Percentiles rank a stretch among this genome's conserved stretches.
Conservation (phyloP, 1,140 invertebrate genomes). For the Philopotamus ludificatus region DNA sequence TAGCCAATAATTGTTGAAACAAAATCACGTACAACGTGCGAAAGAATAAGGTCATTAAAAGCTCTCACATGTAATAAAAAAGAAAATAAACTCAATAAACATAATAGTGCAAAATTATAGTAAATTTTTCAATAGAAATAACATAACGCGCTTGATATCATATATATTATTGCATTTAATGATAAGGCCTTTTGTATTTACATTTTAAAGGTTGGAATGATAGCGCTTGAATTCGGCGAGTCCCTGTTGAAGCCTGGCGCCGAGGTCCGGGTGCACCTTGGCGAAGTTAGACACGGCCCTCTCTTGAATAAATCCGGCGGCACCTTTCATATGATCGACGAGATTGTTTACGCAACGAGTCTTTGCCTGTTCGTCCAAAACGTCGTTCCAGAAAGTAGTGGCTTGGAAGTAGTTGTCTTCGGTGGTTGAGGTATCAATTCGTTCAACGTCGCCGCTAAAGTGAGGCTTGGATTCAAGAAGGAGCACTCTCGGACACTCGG, state of each 20-base stretch:
- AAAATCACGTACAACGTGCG: too few relatives aligned
- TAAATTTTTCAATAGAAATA: not conserved
- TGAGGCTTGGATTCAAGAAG: constrained; percentile 57
- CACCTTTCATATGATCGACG: constrained; percentile 71
- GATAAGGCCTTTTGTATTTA: not conserved
- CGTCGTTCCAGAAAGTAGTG: constrained; percentile 76
- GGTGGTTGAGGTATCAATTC: constrained; percentile 75
- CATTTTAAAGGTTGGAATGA: constrained; percentile 58
- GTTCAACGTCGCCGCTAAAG: constrained; percentile 63
- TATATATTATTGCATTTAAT: not conserved
- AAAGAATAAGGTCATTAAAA: not conserved
- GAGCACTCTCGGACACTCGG: constrained; percentile 58
- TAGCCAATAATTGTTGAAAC: too few relatives aligned
- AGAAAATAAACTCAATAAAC: not conserved
- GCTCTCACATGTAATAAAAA: not conserved
- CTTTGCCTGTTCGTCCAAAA: constrained; percentile 71
- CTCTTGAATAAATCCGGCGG: constrained; percentile 84
- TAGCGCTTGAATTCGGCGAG: constrained; percentile 59
- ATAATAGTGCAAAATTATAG: not conserved
- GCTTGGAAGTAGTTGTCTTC: constrained; percentile 92
- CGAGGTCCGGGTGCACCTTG: constrained; percentile 67
- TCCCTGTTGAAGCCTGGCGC: constrained; percentile 63
- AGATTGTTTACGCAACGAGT: constrained; percentile 79
- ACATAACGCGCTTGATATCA: not conserved
- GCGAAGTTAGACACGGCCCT: constrained; percentile 76